These are phyloP conservation scores for Eristalis pertinax DNA, from an alignment of 2,888 invertebrate species.

Conservation along the genomic window DNA sequence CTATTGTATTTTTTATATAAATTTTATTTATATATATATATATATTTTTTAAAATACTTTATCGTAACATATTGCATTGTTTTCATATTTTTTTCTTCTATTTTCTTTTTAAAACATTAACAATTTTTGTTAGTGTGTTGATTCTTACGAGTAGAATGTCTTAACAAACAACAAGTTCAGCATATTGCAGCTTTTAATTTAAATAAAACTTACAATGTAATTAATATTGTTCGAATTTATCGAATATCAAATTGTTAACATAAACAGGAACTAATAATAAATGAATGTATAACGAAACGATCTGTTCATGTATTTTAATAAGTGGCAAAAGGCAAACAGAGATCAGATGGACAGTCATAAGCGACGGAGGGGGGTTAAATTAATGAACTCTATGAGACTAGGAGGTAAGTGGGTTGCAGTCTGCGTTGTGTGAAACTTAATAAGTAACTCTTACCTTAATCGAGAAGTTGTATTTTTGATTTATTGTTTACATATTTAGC, in stretches of 20 bases:
- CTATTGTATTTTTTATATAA: slow-evolving; percentile 66
- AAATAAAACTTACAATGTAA: slow-evolving; percentile 32
- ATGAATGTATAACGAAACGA: neutral
- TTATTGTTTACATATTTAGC: too few species aligned
- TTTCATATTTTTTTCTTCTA: slow-evolving; percentile 5
- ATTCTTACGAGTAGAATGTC: slow-evolving; percentile 51
- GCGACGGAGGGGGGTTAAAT: too few species aligned
- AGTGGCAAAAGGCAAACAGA: neutral
- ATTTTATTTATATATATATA: slow-evolving; percentile 61
- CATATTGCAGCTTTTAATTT: slow-evolving; percentile 58
- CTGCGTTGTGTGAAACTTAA: too few species aligned
- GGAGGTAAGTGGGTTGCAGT: too few species aligned
- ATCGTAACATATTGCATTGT: slow-evolving; percentile 50
- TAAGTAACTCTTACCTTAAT: too few species aligned
- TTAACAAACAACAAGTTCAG: slow-evolving; percentile 63
- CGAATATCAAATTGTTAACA: slow-evolving; percentile 13
- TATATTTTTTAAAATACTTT: slow-evolving; percentile 50
- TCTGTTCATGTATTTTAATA: neutral
- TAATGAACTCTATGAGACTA: too few species aligned
- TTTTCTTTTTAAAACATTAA: slow-evolving; percentile 45
- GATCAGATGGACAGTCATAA: neutral
- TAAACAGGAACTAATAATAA: slow-evolving; percentile 52
- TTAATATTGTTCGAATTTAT: neutral
- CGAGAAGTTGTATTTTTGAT: too few species aligned
- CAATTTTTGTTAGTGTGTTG: slow-evolving; percentile 62